Evolutionary conservation across 1,140 invertebrate species (phyloP).

Genomic region (Eciton burchellii): DNA sequence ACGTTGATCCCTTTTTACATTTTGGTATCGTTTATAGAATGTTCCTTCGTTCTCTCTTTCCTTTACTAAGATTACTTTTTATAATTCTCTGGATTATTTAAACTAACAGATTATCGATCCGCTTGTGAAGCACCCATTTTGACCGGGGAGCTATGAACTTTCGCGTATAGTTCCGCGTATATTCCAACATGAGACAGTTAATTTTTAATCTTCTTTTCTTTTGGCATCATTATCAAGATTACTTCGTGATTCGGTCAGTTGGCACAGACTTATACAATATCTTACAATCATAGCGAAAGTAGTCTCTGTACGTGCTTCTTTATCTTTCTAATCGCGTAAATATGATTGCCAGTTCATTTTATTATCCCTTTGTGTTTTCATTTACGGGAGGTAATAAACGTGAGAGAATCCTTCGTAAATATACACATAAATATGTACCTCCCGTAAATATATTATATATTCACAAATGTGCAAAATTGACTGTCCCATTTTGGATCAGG

Average conservation of each 20-base stretch:
- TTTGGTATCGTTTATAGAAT: slow-evolving; percentile 67
- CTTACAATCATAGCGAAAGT: background rate
- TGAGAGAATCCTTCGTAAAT: slow-evolving; percentile 16
- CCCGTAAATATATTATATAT: slow-evolving; percentile 5
- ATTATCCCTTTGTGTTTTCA: background rate
- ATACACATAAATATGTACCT: slow-evolving; percentile 9
- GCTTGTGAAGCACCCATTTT: slow-evolving; percentile 15
- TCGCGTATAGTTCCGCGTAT: slow-evolving; percentile 9
- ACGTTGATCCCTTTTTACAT: slow-evolving; percentile 85
- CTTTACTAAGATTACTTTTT: slow-evolving; percentile 39
- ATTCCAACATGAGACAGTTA: slow-evolving; percentile 51
- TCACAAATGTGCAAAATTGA: slow-evolving; percentile 36
- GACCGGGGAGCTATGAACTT: slow-evolving; percentile 30
- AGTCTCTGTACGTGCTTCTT: background rate
- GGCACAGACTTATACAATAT: slow-evolving; percentile 28
- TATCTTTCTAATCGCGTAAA: background rate
- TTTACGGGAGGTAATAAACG: background rate
- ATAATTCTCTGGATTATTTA: slow-evolving; percentile 23
- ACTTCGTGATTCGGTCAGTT: slow-evolving; percentile 3
- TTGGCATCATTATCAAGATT: slow-evolving; percentile 35
- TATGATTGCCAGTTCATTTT: background rate
- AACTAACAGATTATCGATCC: slow-evolving; percentile 53
- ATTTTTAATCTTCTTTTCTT: slow-evolving; percentile 12
- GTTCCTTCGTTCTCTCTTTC: background rate
- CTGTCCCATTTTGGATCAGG: slow-evolving; percentile 29